phyloP scores from a whole-genome alignment of 2,888 invertebrate genomes.

The Tromatobia lineatoria region DNA sequence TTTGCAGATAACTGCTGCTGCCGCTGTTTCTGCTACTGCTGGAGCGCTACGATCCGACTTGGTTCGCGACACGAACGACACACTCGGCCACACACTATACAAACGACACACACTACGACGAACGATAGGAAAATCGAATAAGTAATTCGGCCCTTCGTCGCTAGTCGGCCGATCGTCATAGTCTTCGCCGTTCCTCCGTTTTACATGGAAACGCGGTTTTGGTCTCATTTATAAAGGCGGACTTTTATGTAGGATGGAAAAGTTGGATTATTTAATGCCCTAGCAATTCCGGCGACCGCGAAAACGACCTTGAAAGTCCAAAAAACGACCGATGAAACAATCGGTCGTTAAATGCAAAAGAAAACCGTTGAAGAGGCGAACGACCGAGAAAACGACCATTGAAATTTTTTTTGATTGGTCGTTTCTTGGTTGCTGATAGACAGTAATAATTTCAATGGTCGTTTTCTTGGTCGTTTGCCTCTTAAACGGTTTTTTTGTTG shows the following conservation, averaged over 20 bases:
- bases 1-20: constrained; percentile 81
- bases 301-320: no score
- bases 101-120: background rate
- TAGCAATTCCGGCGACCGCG: no score
- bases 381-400: no score
- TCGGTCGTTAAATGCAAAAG: no score
- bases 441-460: no score
- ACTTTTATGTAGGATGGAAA: background rate
- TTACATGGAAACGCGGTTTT: background rate
- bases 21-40: constrained; percentile 13
- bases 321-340: no score
- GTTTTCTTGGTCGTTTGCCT: no score
- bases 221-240: background rate
- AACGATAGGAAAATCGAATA: constrained; percentile 17
- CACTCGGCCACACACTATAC: background rate
- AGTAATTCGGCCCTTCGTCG: background rate
- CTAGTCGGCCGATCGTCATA: background rate
- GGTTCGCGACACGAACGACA: constrained; percentile 20
- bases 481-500: no score
- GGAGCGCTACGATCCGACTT: constrained; percentile 22
- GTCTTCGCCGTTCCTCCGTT: background rate
- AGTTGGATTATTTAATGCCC: background rate
- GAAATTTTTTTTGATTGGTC: no score
- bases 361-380: no score
- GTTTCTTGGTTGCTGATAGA: no score